Evolutionary conservation across 2,888 invertebrate species (phyloP).

Genomic region (Branchipolynoe longqiensis): DNA sequence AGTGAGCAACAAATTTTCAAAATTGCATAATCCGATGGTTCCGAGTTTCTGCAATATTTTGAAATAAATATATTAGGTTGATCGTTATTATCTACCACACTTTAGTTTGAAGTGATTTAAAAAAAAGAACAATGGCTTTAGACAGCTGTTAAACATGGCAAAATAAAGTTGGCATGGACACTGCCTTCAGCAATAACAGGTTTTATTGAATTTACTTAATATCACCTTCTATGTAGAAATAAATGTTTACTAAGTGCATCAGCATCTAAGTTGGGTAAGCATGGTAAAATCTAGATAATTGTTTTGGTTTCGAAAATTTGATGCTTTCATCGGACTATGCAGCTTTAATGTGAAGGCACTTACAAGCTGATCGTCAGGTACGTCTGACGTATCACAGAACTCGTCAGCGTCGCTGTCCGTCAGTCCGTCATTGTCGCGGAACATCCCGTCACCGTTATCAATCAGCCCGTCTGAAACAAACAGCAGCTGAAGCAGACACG

Average conservation of each 20-base stretch:
- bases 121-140: neutral
- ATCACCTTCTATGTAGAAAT: no score
- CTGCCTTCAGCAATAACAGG: neutral
- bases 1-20: neutral
- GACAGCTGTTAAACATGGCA: neutral
- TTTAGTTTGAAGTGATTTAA: no score
- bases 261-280: neutral
- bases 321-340: no score
- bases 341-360: no score
- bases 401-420: conserved; percentile 74
- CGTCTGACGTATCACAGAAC: conserved; percentile 79
- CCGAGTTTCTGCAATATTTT: no score
- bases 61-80: no score
- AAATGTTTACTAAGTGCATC: conserved; percentile 14
- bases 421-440: neutral
- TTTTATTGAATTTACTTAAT: no score
- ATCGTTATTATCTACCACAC: no score
- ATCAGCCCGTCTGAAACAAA: neutral
- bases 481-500: no score
- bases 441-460: neutral
- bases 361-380: conserved; percentile 58
- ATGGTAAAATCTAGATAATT: no score
- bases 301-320: no score
- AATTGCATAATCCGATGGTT: no score
- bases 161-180: neutral